Percentiles rank a stretch among this genome's conserved stretches.
Evolutionary conservation across 1,140 invertebrate species (phyloP).

Genomic region (Drosophila busckii): DNA sequence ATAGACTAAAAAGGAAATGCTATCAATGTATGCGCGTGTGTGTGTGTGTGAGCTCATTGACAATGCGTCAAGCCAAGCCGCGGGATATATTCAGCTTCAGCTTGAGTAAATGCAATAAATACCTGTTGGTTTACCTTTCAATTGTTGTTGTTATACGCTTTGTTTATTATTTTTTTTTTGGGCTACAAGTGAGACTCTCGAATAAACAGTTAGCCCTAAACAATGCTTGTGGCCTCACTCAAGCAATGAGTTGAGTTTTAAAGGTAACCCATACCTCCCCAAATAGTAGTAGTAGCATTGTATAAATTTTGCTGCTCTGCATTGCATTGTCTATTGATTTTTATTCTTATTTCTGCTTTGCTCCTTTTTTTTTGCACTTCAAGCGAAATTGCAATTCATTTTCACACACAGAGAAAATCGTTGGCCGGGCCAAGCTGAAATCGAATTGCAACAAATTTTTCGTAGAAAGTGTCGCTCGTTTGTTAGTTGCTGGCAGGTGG

Average conservation of each 20-base stretch:
- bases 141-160: constrained; percentile 51
- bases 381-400: constrained; percentile 60
- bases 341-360: too few species aligned
- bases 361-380: too few species aligned
- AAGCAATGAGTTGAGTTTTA: constrained; percentile 27
- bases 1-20: constrained; percentile 40
- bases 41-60: constrained; percentile 39
- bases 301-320: constrained; percentile 22
- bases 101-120: constrained; percentile 73
- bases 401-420: constrained; percentile 37
- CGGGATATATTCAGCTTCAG: constrained; percentile 72
- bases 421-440: constrained; percentile 21
- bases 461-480: constrained; percentile 17
- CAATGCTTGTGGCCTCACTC: constrained; percentile 29
- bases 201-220: constrained; percentile 38
- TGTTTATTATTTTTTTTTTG: constrained; percentile 14
- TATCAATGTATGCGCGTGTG: neutral
- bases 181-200: constrained; percentile 34
- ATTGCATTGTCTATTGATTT: constrained; percentile 64
- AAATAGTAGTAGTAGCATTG: constrained; percentile 19
- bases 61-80: constrained; percentile 64
- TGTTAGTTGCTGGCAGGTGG: constrained; percentile 9
- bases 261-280: constrained; percentile 26
- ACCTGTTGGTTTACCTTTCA: constrained; percentile 55
- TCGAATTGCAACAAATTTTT: constrained; percentile 43